Percentiles rank a stretch among this genome's conserved stretches.
Evolutionary conservation across 2,113 vertebrate genomes (phyloP).

Genomic region (Percopsis transmontana): DNA sequence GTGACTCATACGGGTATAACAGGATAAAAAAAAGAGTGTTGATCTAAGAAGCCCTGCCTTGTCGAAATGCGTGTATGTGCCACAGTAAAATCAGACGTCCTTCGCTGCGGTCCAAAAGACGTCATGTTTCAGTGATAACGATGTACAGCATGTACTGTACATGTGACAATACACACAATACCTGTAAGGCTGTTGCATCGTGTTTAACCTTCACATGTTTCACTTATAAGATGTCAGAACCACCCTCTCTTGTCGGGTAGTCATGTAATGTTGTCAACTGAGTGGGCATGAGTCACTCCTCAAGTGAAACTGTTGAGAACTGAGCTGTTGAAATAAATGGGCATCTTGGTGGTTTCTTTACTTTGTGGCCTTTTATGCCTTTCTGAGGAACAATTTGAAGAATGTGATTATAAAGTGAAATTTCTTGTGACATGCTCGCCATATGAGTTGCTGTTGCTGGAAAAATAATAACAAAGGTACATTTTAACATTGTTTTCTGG

Average conservation of each 20-base stretch:
- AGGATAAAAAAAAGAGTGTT: too few species aligned
- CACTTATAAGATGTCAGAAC: not conserved
- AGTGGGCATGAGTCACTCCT: slow-evolving; percentile 6
- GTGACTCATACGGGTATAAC: too few species aligned
- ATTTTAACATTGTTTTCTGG: too few species aligned
- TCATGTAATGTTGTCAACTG: slow-evolving; percentile 12
- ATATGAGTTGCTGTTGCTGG: not conserved
- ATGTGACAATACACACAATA: not conserved
- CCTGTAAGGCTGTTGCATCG: too few species aligned
- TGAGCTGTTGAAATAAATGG: slow-evolving; percentile 2
- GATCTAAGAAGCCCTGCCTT: too few species aligned
- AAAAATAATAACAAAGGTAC: too few species aligned
- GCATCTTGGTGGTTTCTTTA: not conserved
- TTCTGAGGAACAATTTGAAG: not conserved
- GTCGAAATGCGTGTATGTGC: too few species aligned
- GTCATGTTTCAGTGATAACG: too few species aligned
- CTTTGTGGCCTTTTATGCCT: not conserved
- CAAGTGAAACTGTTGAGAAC: not conserved
- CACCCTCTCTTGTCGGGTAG: not conserved
- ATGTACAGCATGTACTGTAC: not conserved
- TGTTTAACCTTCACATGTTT: not conserved
- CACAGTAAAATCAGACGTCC: too few species aligned
- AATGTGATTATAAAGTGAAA: not conserved
- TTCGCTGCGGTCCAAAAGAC: too few species aligned
- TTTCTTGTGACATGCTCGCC: not conserved